phyloP scores from a whole-genome alignment of 2,113 vertebrate genomes.

The Saccopteryx bilineata region DNA sequence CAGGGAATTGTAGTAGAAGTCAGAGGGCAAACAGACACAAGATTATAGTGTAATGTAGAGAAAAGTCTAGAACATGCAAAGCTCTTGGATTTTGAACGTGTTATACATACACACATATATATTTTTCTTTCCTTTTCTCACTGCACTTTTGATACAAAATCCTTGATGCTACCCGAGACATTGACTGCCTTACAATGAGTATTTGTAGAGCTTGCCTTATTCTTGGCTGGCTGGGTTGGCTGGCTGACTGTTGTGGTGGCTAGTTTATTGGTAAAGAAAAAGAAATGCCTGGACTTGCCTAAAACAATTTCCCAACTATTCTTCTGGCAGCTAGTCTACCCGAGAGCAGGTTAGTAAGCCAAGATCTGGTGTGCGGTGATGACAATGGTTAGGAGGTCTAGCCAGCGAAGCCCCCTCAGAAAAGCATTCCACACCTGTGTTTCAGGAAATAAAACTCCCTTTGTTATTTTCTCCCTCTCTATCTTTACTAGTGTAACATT shows the following conservation, averaged over 20 bases:
- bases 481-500: constrained; percentile 65
- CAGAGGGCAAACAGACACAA: constrained; percentile 78
- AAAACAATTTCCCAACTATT: constrained; percentile 82
- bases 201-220: constrained; percentile 79
- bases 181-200: constrained; percentile 81
- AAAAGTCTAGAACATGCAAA: constrained; percentile 40
- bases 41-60: constrained; percentile 67
- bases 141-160: constrained; percentile 81
- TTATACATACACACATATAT: background rate
- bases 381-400: constrained; percentile 69
- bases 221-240: constrained; percentile 82
- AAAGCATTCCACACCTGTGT: constrained; percentile 72
- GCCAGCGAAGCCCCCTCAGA: constrained; percentile 78
- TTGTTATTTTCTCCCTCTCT: constrained; percentile 74
- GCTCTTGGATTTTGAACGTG: background rate
- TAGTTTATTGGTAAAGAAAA: constrained; percentile 87
- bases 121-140: background rate
- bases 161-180: constrained; percentile 81
- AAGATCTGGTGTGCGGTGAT: constrained; percentile 77
- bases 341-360: constrained; percentile 80
- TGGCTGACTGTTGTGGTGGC: constrained; percentile 83
- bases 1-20: constrained; percentile 62
- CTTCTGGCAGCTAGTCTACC: constrained; percentile 83
- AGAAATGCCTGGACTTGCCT: constrained; percentile 86
- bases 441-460: constrained; percentile 82